Conservation (phyloP, 1,140 invertebrate genomes). For the Venturia canescens region DNA sequence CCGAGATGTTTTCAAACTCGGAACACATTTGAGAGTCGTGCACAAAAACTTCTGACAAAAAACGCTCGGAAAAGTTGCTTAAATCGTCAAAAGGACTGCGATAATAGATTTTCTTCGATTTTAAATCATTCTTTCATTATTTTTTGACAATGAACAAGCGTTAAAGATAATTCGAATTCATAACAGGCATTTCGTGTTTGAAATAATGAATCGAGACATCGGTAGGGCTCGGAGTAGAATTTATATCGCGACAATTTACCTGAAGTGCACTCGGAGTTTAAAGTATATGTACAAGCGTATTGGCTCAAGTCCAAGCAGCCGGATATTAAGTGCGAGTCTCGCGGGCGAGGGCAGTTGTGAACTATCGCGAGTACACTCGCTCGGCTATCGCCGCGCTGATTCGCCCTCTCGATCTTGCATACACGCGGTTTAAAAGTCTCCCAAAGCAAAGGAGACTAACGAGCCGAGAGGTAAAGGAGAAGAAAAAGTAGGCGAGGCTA, state of each 20-base stretch:
- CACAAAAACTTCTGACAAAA: too few relatives aligned
- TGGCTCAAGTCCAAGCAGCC: conserved; percentile 25
- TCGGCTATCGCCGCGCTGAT: neutral
- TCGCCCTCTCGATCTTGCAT: neutral
- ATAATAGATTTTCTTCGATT: neutral
- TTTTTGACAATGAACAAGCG: neutral
- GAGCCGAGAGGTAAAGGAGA: neutral
- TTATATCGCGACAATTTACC: conserved; percentile 15
- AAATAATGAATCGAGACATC: conserved; percentile 3
- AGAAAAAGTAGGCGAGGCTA: conserved; percentile 34
- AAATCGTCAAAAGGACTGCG: too few relatives aligned
- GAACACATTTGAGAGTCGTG: too few relatives aligned
- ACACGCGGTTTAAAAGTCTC: neutral
- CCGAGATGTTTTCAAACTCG: too few relatives aligned
- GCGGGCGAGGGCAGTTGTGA: neutral
- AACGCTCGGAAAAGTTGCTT: too few relatives aligned
- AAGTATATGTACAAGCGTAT: conserved; percentile 3
- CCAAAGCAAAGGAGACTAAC: neutral
- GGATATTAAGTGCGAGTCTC: conserved; percentile 21
- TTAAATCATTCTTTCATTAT: too few relatives aligned
- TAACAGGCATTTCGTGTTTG: neutral
- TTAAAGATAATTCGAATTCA: neutral
- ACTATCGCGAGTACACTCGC: neutral
- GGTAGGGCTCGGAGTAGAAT: neutral
- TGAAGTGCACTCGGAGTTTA: neutral